phyloP scores from a whole-genome alignment of 2,113 vertebrate genomes.

The Eubucco bourcierii region DNA sequence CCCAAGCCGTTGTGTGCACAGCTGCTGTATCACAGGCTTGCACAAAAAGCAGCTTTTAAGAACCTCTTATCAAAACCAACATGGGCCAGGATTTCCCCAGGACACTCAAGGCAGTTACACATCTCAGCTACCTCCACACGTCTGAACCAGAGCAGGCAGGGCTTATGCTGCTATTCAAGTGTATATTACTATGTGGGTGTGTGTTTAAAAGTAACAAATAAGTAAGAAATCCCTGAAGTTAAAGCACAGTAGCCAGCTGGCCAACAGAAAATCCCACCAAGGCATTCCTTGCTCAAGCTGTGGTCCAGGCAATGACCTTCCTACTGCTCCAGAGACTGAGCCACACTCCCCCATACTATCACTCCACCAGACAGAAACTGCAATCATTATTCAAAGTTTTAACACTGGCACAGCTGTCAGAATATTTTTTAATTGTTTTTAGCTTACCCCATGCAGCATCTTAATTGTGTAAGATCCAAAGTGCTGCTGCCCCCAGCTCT shows the following conservation, averaged over 20 bases:
- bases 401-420: neutral
- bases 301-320: neutral
- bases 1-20: neutral
- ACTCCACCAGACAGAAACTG: neutral
- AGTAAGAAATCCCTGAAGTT: neutral
- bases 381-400: neutral
- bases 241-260: neutral
- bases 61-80: neutral
- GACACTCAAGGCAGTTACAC: neutral
- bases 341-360: fast-evolving
- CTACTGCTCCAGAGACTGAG: neutral
- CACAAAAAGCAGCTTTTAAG: neutral
- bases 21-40: neutral
- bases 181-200: neutral
- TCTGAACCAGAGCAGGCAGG: neutral
- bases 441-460: neutral
- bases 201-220: neutral
- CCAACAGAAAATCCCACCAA: neutral
- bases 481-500: neutral
- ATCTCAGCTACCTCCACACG: neutral
- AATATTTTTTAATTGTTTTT: neutral
- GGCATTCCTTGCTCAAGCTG: neutral
- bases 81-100: neutral
- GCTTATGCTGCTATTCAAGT: neutral
- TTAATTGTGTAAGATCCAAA: neutral